A percentile compares a stretch with the other conserved stretches of the same genome.
phyloP scores from a whole-genome alignment of 2,113 vertebrate species.

The Tragelaphus buxtoni region DNA sequence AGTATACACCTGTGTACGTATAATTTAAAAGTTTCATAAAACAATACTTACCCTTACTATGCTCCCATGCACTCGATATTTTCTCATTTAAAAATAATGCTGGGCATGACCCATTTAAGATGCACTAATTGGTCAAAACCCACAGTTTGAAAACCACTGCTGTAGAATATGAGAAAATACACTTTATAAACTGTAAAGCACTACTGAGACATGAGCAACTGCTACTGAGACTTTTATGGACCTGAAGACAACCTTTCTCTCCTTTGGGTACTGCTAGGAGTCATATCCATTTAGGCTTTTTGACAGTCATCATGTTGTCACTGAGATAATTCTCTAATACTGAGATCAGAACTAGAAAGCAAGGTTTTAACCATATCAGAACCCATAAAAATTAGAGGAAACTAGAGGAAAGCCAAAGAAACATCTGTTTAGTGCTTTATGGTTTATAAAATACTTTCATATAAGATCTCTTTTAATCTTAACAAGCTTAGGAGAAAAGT shows the following conservation, averaged over 20 bases:
- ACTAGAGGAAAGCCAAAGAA: neutral
- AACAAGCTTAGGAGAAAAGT: neutral
- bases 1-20: neutral
- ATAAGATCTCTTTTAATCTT: neutral
- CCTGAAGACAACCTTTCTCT: neutral
- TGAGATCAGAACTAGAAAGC: neutral
- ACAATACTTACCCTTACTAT: slow-evolving; percentile 4
- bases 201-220: neutral
- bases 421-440: neutral
- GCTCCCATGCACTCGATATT: neutral
- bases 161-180: neutral
- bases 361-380: neutral
- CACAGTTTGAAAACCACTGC: neutral
- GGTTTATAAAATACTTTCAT: slow-evolving; percentile 5
- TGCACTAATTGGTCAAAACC: neutral
- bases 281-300: neutral
- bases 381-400: neutral
- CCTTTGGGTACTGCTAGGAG: neutral
- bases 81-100: slow-evolving; percentile 15
- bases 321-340: neutral
- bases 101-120: neutral
- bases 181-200: slow-evolving; percentile 32
- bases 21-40: neutral
- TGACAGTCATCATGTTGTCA: neutral
- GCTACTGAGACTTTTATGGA: neutral